Evolutionary conservation across 2,797 vertebrate genomes (phyloP), one percentile per base, ranked within the genome.

Genomic region (Danio choprae): DNA sequence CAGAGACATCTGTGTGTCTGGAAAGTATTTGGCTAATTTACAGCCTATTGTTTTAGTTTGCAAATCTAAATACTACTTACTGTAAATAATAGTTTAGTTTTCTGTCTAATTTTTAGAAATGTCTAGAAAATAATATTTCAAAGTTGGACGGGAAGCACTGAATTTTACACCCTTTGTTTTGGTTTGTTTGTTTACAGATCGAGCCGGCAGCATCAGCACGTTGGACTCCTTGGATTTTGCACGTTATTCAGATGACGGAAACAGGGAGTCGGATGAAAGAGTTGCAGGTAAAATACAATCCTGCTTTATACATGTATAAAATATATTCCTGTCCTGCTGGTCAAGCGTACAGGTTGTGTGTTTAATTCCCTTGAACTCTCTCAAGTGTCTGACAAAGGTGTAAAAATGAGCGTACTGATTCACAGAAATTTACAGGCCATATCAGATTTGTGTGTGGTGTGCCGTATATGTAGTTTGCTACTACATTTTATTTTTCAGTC

Each of bases 151-250:
- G 41, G 1, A 59, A 16, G 29, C 18, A 29, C n/a, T 70, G 18
- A 62, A 29, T 51, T 68, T 62, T 41, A 22, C 3, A 50, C 51
- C 6, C 5, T 0, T 56, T 51, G 16, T 78, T 29, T 60, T 74
- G 48, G 22, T 16, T 40, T 58, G 58, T 88, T 62, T 83, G 36
- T 70, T 41, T 89, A 68, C 90, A 99, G 98, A 99, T 93, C 96
- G 98, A 15, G 94, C 97, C 36, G 96, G 96, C 88, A 99, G 98
- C 92, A 98, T 99, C 93, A 99, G 98, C 93, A 99, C 98, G 77
- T 94, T 99, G 87, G 98, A 99, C 93, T 99, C 98, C 70, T 92
- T 99, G 92, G 98, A 99, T 89, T 99, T 99, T 88, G 97, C 98
- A 79, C 97, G 98, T 84, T 99, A 99, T 84, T 99, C 98, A n/a